Evolutionary conservation across 2,113 vertebrate genomes (phyloP), one percentile per base, ranked within the genome.

Genomic region (Silurus glanis): DNA sequence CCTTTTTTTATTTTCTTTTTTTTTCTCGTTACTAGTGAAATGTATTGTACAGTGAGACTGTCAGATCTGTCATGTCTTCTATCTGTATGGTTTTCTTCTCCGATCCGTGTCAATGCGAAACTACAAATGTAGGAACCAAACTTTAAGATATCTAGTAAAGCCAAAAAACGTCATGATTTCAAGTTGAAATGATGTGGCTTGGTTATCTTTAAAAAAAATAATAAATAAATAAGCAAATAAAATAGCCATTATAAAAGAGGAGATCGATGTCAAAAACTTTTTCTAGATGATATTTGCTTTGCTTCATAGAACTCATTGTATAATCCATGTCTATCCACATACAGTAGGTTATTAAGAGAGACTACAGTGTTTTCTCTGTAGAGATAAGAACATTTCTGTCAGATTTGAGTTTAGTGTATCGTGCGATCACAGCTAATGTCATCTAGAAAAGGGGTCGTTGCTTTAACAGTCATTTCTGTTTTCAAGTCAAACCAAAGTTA

Each of bases 401-500:
- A 89, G 84, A 88, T 89, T 88, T 89, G 85, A 89, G 90, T 81
- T 8, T 9, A 87, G 76, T n/a, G 56, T 85, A 85, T 72, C 66
- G 80, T 90, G 89, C 88, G 84, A 90, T 87, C 90, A 64, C 87
- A 86, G 93, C 91, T 75, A 90, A 93, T 92, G 90, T 93, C 93
- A 95, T 94, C 94, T 91, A 94, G 94, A 94, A 93, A 94, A 94
- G 92, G 89, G 91, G 86, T 93, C 91, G 92, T 94, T 93, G 95
- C 94, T 96, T 96, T 99, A 99, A 95, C 83, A 91, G 92, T 93
- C 92, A 92, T 94, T 95, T 95, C 92, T 92, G 93, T 98, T 97
- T 98, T 98, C 98, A 97, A 13, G 95, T 98, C 96, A 98, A 99
- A 99, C 98, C 98, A 99, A 99, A 99, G 98, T 97, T 97, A 96